Conservation (phyloP, 2,888 invertebrate genomes). For the Vesta saturnalis region DNA sequence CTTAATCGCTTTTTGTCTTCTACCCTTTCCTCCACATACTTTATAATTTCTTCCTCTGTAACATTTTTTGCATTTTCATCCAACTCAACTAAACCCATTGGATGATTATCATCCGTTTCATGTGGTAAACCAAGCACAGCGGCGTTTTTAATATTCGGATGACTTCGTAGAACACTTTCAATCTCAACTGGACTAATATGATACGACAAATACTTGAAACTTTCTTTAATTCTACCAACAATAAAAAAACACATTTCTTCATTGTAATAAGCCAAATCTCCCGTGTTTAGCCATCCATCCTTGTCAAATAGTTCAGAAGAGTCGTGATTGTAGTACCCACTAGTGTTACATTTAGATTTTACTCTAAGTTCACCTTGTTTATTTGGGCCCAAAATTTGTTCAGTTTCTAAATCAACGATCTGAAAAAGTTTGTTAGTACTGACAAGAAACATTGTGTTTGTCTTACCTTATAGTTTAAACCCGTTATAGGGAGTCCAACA, state of each 20-base stretch:
- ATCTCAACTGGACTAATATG: not conserved
- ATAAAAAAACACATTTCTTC: not conserved
- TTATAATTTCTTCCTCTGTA: not conserved
- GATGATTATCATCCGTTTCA: not conserved
- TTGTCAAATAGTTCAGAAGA: not conserved
- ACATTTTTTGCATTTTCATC: not conserved
- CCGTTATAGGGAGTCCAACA: not conserved
- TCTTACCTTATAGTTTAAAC: not conserved
- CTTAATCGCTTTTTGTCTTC: not conserved
- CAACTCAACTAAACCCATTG: not conserved
- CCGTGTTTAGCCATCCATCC: not conserved
- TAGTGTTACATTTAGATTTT: not conserved
- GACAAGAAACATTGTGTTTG: not conserved
- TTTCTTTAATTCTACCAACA: not conserved
- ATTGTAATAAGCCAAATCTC: not conserved
- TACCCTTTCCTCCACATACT: not conserved
- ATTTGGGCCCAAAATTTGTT: not conserved
- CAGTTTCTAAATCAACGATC: not conserved
- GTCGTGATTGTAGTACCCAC: not conserved
- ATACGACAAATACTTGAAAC: not conserved
- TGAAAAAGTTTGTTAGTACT: not conserved
- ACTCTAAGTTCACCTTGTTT: not conserved
- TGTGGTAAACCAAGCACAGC: not conserved
- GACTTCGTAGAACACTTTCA: not conserved
- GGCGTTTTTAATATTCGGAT: not conserved